phyloP scores from a whole-genome alignment of 2,113 vertebrate species.

The Dissostichus mawsoni region DNA sequence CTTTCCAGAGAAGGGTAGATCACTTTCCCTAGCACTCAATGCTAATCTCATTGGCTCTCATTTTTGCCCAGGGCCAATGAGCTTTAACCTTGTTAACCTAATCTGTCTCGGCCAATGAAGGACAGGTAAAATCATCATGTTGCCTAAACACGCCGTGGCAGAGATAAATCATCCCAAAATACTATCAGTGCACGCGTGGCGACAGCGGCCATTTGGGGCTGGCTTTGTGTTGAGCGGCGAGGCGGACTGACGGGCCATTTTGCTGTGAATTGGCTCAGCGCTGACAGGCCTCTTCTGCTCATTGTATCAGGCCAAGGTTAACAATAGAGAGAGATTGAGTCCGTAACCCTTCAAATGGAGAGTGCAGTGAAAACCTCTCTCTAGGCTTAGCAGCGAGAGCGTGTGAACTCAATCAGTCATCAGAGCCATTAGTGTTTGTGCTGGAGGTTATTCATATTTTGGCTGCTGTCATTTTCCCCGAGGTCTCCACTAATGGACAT shows the following conservation, averaged over 20 bases:
- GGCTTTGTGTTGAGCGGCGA: conserved; percentile 53
- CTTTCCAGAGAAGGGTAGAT: conserved; percentile 84
- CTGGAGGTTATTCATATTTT: conserved; percentile 33
- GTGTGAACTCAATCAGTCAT: conserved; percentile 48
- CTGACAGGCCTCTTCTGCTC: conserved; percentile 61
- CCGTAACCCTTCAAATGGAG: conserved; percentile 43
- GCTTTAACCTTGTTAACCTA: conserved; percentile 80
- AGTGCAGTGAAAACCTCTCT: conserved; percentile 32
- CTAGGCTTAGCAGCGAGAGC: conserved; percentile 32
- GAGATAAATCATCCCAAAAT: conserved; percentile 70
- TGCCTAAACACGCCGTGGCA: conserved; percentile 68
- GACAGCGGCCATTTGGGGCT: conserved; percentile 43
- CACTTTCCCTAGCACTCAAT: conserved; percentile 82
- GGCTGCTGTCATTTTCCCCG: conserved; percentile 22
- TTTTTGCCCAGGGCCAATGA: conserved; percentile 81
- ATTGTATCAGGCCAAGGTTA: conserved; percentile 60
- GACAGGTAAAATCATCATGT: conserved; percentile 77
- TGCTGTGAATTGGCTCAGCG: conserved; percentile 48
- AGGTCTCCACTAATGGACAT: conserved; percentile 34
- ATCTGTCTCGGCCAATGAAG: conserved; percentile 76
- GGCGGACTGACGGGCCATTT: conserved; percentile 60
- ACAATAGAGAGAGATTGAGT: conserved; percentile 45
- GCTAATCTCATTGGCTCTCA: conserved; percentile 83
- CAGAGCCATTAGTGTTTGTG: conserved; percentile 35
- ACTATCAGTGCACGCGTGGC: conserved; percentile 9